Evolutionary conservation across 2,888 invertebrate genomes (phyloP).

Genomic region (Cylindroiulus punctatus): DNA sequence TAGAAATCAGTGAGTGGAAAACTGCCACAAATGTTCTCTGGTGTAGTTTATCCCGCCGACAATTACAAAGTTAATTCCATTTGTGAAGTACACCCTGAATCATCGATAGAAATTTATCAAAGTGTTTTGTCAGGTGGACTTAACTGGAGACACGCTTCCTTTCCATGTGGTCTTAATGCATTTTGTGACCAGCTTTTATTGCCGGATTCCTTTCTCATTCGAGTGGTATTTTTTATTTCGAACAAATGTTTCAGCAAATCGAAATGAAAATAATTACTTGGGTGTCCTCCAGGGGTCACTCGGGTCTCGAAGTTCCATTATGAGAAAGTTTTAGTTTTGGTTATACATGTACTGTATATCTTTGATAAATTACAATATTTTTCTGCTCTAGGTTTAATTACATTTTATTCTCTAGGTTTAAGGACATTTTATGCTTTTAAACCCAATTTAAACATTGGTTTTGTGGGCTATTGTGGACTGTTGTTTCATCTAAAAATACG

Average conservation of each 20-base stretch:
- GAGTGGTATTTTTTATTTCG: not conserved
- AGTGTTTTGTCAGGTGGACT: conserved; percentile 32
- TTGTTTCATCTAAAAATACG: too few relatives aligned
- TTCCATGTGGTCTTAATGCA: not conserved
- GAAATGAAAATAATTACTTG: not conserved
- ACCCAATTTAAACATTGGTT: too few relatives aligned
- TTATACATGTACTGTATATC: not conserved
- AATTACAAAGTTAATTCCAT: conserved; percentile 32
- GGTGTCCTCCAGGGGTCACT: not conserved
- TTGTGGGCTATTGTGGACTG: too few relatives aligned
- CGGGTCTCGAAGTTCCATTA: not conserved
- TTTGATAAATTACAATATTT: not conserved
- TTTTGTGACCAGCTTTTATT: conserved; percentile 12
- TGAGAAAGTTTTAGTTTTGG: not conserved
- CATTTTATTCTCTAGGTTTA: too few relatives aligned
- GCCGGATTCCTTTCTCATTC: not conserved
- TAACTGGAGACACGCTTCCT: conserved; percentile 4
- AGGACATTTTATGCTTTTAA: too few relatives aligned
- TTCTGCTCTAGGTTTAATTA: too few relatives aligned
- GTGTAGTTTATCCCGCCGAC: not conserved
- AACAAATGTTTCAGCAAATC: not conserved
- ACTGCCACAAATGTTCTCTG: not conserved
- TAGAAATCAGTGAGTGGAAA: not conserved
- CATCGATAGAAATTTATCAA: conserved; percentile 32
- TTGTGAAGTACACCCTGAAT: conserved; percentile 7